A percentile compares a stretch with the other conserved stretches of the same genome.
Conservation (phyloP, 2,113 vertebrate species). For the Xiphophorus couchianus region DNA sequence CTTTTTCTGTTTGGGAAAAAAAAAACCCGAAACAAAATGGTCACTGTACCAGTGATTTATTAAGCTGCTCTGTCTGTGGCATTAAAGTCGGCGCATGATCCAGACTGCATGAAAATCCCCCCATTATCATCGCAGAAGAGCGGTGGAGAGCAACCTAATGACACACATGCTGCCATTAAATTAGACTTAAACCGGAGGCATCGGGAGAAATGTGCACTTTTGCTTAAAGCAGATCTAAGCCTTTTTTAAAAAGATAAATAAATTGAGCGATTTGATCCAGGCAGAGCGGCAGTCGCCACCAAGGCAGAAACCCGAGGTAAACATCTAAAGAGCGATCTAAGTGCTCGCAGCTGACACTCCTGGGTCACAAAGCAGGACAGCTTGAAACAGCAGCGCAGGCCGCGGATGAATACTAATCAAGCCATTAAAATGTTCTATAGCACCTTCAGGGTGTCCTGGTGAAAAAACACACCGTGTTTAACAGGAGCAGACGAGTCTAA, state of each 20-base stretch:
- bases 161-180: slow-evolving; percentile 54
- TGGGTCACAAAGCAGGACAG: slow-evolving; percentile 45
- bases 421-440: slow-evolving; percentile 38
- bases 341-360: slow-evolving; percentile 38
- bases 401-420: slow-evolving; percentile 49
- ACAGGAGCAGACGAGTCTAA: slow-evolving; percentile 8
- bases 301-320: slow-evolving; percentile 56
- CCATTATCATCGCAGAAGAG: slow-evolving; percentile 49
- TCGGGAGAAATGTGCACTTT: slow-evolving; percentile 63
- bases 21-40: slow-evolving; percentile 60
- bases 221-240: slow-evolving; percentile 71
- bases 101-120: slow-evolving; percentile 57
- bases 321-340: slow-evolving; percentile 51
- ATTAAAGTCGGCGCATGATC: slow-evolving; percentile 69
- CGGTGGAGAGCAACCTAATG: slow-evolving; percentile 60
- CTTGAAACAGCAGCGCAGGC: slow-evolving; percentile 49
- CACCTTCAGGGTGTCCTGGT: slow-evolving; percentile 25
- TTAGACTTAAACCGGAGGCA: slow-evolving; percentile 57
- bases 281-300: slow-evolving; percentile 14
- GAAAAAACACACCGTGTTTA: slow-evolving; percentile 23
- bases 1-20: slow-evolving; percentile 3
- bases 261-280: slow-evolving; percentile 43
- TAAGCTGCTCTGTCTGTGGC: slow-evolving; percentile 39
- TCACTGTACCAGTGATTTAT: slow-evolving; percentile 65
- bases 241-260: slow-evolving; percentile 31